These are phyloP conservation scores for Syngnathus acus DNA, from an alignment of 2,797 vertebrate genomes.

Conservation along the genomic window DNA sequence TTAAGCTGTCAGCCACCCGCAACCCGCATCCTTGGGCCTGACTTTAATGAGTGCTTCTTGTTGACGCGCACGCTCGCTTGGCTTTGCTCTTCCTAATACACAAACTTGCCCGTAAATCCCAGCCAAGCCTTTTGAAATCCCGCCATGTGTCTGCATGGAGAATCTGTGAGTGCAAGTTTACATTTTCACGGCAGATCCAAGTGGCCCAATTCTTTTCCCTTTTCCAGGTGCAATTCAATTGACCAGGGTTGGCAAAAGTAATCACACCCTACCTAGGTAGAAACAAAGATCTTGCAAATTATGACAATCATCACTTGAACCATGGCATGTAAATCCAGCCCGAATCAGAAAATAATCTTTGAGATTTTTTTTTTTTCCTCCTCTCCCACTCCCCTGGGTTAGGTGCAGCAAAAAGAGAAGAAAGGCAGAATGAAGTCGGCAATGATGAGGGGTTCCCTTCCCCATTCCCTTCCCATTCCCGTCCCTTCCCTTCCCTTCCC, in stretches of 20 bases:
- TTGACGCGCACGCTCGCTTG: conserved; percentile 31
- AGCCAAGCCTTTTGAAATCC: not conserved
- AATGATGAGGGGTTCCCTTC: conserved; percentile 14
- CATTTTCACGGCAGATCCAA: not conserved
- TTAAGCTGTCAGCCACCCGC: conserved; percentile 44
- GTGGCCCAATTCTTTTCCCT: too few relatives aligned
- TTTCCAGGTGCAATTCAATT: not conserved
- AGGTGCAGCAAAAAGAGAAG: conserved; percentile 8
- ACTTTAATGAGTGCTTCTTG: conserved; percentile 56
- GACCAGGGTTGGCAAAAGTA: too few relatives aligned
- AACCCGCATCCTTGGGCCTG: conserved; percentile 44
- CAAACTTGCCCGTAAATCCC: conserved; percentile 27
- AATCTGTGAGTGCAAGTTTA: not conserved
- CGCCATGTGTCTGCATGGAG: not conserved
- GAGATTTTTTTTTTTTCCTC: conserved; percentile 14
- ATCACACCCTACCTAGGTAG: not conserved
- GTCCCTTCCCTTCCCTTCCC: too few relatives aligned
- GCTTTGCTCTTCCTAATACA: conserved; percentile 33
- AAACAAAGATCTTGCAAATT: not conserved
- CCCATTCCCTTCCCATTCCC: too few relatives aligned
- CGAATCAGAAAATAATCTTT: not conserved
- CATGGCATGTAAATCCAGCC: not conserved
- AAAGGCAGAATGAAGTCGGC: conserved; percentile 17
- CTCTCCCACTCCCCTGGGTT: conserved; percentile 9
- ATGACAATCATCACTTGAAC: not conserved